Evolutionary conservation across 2,113 vertebrate genomes (phyloP).

Genomic region (Carettochelys insculpta): DNA sequence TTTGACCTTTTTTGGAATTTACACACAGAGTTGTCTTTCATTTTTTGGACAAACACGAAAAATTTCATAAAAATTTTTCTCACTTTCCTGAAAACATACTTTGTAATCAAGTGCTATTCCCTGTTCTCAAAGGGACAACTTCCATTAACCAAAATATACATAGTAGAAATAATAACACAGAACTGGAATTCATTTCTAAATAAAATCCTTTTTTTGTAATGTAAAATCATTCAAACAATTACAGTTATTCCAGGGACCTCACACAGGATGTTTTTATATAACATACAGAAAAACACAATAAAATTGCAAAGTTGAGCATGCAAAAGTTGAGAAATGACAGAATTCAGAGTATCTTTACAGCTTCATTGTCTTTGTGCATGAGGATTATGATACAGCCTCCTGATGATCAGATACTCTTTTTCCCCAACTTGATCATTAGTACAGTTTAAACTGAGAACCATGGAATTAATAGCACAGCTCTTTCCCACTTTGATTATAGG

Average conservation of each 20-base stretch:
- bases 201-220: not conserved
- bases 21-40: not conserved
- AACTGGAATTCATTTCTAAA: not conserved
- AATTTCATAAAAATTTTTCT: not conserved
- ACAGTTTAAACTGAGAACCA: not conserved
- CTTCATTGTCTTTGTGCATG: not conserved
- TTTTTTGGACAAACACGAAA: not conserved
- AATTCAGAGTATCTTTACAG: not conserved
- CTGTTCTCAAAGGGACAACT: not conserved
- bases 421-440: not conserved
- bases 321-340: not conserved
- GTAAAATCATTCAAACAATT: not conserved
- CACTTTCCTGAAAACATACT: not conserved
- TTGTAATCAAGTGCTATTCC: not conserved
- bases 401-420: not conserved
- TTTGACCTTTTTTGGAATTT: not conserved
- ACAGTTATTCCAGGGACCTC: not conserved
- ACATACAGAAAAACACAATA: not conserved
- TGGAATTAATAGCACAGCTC: not conserved
- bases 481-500: not conserved
- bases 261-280: not conserved
- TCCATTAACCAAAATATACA: not conserved
- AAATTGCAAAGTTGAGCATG: not conserved
- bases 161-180: not conserved
- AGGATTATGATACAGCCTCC: not conserved